phyloP scores from a whole-genome alignment of 2,888 invertebrate genomes.

The Melieria omissa region DNA sequence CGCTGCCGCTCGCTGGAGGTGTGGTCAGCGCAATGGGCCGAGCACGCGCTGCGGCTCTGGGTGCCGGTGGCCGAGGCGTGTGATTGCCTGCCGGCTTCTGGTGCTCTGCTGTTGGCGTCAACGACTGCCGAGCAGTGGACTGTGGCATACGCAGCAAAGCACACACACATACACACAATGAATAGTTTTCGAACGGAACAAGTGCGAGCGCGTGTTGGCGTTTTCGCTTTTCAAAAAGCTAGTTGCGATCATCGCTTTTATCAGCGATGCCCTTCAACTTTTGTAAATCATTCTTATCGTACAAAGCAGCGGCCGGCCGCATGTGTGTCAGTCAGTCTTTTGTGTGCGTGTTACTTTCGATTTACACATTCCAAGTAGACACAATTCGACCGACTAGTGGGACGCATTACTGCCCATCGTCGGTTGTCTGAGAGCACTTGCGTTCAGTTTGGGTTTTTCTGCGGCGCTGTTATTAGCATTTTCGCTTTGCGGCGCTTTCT shows the following conservation, averaged over 20 bases:
- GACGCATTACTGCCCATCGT: too few relatives aligned
- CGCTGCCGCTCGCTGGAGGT: too few relatives aligned
- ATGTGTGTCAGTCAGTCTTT: neutral
- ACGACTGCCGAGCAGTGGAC: too few relatives aligned
- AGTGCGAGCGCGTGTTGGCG: neutral
- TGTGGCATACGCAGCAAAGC: neutral
- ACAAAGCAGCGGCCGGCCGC: constrained; percentile 36
- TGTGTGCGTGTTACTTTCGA: constrained; percentile 47
- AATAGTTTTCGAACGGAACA: neutral
- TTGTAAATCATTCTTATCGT: constrained; percentile 57
- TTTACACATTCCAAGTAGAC: constrained; percentile 59
- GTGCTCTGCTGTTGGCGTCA: too few relatives aligned
- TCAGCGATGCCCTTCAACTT: constrained; percentile 58
- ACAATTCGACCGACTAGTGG: neutral
- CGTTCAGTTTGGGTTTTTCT: neutral
- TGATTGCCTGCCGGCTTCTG: too few relatives aligned
- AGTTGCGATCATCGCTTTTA: too few relatives aligned
- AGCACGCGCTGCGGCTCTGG: too few relatives aligned
- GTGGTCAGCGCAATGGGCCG: too few relatives aligned
- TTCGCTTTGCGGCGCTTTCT: too few relatives aligned
- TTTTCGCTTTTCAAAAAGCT: neutral
- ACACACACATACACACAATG: neutral
- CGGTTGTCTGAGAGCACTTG: too few relatives aligned
- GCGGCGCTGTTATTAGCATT: neutral
- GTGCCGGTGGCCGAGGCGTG: too few relatives aligned